These are phyloP conservation scores for Luidia sarsii DNA, from an alignment of 53 echinoderm and acorn worm genomes.

Conservation along the genomic window DNA sequence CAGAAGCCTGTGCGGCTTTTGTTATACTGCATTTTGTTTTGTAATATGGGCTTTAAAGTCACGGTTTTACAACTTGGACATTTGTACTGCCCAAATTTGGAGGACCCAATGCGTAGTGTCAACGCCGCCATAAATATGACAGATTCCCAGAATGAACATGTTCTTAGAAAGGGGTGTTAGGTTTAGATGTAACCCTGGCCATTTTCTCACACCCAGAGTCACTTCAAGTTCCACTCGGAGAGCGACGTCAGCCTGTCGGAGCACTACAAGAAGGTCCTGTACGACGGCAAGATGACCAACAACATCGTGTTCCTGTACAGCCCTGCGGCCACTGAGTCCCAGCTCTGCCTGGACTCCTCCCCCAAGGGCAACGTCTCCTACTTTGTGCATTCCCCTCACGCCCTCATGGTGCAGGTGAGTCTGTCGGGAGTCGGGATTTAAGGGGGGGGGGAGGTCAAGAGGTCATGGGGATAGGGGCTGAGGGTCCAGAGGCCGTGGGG, in stretches of 20 bases:
- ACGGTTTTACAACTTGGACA: no score
- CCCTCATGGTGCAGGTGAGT: conserved; percentile 99
- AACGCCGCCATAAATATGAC: no score
- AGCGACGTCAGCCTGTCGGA: conserved; percentile 96
- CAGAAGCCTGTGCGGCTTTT: no score
- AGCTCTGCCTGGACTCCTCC: conserved; percentile 93
- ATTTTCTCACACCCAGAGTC: conserved; percentile 67
- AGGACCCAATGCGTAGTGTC: no score
- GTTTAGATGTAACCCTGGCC: not conserved
- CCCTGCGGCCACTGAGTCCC: conserved; percentile 91
- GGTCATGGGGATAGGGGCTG: no score
- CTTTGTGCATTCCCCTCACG: conserved; percentile 99
- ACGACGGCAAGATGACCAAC: conserved; percentile 95
- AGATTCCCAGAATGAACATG: not conserved
- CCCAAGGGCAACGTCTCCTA: conserved; percentile 97
- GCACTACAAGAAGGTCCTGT: conserved; percentile 91
- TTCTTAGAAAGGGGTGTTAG: not conserved
- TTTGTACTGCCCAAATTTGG: no score
- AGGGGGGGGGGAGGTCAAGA: no score
- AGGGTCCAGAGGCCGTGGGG: no score
- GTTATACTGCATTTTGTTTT: no score
- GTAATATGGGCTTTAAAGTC: no score
- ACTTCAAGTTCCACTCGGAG: conserved; percentile 99
- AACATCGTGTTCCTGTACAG: conserved; percentile 98
- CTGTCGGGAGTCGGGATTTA: no score